Conservation (phyloP, 1,140 invertebrate genomes). For the Latrodectus geometricus region DNA sequence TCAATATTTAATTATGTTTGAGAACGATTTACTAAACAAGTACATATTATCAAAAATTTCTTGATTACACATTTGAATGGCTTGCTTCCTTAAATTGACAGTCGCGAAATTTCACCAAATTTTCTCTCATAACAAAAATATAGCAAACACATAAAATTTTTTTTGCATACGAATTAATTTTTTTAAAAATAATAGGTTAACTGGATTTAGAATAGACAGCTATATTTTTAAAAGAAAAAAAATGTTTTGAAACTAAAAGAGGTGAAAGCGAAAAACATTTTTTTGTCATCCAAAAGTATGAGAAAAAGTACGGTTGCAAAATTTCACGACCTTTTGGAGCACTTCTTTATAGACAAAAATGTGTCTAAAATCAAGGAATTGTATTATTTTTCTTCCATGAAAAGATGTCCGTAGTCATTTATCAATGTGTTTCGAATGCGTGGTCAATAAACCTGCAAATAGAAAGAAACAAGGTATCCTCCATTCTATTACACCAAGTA, state of each 20-base stretch:
- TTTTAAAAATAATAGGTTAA: too few species aligned
- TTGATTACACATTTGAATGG: too few species aligned
- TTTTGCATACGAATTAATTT: too few species aligned
- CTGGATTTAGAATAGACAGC: too few species aligned
- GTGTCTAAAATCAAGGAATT: constrained; percentile 20
- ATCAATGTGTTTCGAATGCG: constrained; percentile 30
- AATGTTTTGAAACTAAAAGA: background rate
- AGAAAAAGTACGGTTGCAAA: constrained; percentile 42
- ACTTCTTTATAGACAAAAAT: constrained; percentile 30
- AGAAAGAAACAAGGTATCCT: constrained; percentile 42
- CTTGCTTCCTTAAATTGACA: too few species aligned
- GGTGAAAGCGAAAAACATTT: background rate
- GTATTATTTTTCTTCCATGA: constrained; percentile 27
- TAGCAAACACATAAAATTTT: too few species aligned
- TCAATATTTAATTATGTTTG: too few species aligned
- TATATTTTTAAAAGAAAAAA: too few species aligned
- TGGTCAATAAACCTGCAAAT: constrained; percentile 20
- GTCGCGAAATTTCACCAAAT: too few species aligned
- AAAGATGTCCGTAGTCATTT: constrained; percentile 14
- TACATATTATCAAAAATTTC: too few species aligned
- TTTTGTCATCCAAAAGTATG: constrained; percentile 32
- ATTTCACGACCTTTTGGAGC: constrained; percentile 25
- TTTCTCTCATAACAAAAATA: too few species aligned
- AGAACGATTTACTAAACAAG: too few species aligned
- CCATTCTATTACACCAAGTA: background rate